These are phyloP conservation scores for Drosophila pegasa DNA, from an alignment of 2,888 invertebrate genomes.

Conservation along the genomic window DNA sequence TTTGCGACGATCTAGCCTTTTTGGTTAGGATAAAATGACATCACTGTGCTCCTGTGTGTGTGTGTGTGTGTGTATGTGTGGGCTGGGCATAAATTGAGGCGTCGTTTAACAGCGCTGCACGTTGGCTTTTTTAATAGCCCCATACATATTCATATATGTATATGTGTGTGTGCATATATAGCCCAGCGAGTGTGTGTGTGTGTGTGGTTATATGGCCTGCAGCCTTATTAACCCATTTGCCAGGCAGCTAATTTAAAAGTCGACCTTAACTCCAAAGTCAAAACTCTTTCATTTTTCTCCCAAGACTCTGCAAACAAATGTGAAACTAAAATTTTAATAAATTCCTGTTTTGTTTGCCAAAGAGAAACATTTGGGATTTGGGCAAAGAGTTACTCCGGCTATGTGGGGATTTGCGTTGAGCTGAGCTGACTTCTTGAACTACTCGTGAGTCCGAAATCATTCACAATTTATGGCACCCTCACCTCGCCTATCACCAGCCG, in stretches of 20 bases:
- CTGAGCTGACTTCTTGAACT: no score
- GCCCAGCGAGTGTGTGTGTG: not conserved
- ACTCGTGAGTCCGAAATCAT: no score
- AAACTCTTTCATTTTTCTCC: no score
- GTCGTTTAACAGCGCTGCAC: slow-evolving; percentile 72
- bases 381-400: no score
- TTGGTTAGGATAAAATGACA: no score
- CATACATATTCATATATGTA: slow-evolving; percentile 31
- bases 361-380: no score
- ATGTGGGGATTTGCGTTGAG: no score
- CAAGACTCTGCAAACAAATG: not conserved
- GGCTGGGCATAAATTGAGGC: slow-evolving; percentile 54
- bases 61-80: slow-evolving; percentile 6
- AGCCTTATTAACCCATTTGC: slow-evolving; percentile 61
- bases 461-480: not conserved
- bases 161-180: not conserved
- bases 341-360: not conserved
- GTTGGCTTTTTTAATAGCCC: slow-evolving; percentile 66
- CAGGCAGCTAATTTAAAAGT: slow-evolving; percentile 54
- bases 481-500: slow-evolving; percentile 17
- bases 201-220: slow-evolving; percentile 32
- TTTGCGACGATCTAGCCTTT: no score
- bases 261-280: slow-evolving; percentile 16
- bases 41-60: slow-evolving; percentile 3
- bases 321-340: slow-evolving; percentile 1